Evolutionary conservation across 1,140 invertebrate species (phyloP).

Genomic region (Reticulitermes speratus): DNA sequence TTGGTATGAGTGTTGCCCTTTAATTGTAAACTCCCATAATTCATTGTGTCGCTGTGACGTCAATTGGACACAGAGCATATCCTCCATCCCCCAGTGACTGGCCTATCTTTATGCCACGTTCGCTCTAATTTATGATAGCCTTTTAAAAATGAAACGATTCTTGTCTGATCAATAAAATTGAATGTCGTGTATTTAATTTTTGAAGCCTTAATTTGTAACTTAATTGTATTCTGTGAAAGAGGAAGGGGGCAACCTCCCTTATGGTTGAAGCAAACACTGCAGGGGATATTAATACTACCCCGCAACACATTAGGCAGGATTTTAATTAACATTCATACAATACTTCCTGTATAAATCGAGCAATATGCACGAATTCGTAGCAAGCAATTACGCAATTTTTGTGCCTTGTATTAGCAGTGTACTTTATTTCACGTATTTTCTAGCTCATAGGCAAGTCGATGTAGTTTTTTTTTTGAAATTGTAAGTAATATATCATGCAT

Average conservation of each 20-base stretch:
- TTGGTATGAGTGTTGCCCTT: too few relatives aligned
- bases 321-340: neutral
- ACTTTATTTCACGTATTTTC: neutral
- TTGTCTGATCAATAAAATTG: neutral
- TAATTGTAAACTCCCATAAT: too few relatives aligned
- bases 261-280: neutral
- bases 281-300: neutral
- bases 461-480: too few relatives aligned
- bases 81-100: too few relatives aligned
- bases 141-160: too few relatives aligned
- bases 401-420: neutral
- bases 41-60: too few relatives aligned
- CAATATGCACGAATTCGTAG: neutral
- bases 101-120: too few relatives aligned
- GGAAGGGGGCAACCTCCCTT: neutral
- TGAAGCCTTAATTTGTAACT: neutral
- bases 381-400: neutral
- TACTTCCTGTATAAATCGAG: neutral
- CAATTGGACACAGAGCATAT: too few relatives aligned
- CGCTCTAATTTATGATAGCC: too few relatives aligned
- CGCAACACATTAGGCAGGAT: neutral
- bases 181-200: neutral
- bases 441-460: neutral
- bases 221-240: neutral
- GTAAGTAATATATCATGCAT: neutral